Conservation (phyloP, 2,113 vertebrate species). For the Hyperopisus bebe region DNA sequence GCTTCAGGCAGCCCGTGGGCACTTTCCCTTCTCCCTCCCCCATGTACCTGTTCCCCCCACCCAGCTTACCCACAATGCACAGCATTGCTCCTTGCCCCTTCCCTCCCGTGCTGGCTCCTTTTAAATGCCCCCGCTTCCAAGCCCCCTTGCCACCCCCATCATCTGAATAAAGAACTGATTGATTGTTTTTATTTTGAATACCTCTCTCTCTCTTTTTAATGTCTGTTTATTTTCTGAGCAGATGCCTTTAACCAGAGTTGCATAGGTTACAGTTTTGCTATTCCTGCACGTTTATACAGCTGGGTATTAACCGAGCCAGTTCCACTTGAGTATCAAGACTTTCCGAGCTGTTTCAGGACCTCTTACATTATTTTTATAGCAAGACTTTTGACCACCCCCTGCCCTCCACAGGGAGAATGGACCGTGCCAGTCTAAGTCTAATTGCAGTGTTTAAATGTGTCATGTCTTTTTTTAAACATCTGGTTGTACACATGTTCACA, state of each 20-base stretch:
- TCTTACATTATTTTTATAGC: slow-evolving; percentile 3
- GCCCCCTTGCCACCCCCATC: background rate
- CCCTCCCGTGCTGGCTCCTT: slow-evolving; percentile 25
- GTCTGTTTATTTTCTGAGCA: slow-evolving; percentile 6
- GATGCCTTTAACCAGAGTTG: slow-evolving; percentile 2
- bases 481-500: background rate
- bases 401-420: background rate
- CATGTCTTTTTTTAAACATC: background rate
- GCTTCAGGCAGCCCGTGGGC: slow-evolving; percentile 51
- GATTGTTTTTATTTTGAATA: background rate
- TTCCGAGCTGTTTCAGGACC: background rate
- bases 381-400: background rate
- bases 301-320: background rate
- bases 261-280: background rate
- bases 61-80: slow-evolving; percentile 27
- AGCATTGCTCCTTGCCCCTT: background rate
- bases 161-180: background rate
- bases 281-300: background rate
- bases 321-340: background rate
- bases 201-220: slow-evolving; percentile 3
- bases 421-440: background rate
- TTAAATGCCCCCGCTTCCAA: background rate
- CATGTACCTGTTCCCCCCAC: slow-evolving; percentile 40
- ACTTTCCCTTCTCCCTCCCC: slow-evolving; percentile 34
- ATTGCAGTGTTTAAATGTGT: background rate